Percentiles rank a stretch among this genome's conserved stretches.
These are phyloP conservation scores for Enteromius fasciolatus DNA, from an alignment of 2,797 vertebrate genomes.

Conservation along the genomic window DNA sequence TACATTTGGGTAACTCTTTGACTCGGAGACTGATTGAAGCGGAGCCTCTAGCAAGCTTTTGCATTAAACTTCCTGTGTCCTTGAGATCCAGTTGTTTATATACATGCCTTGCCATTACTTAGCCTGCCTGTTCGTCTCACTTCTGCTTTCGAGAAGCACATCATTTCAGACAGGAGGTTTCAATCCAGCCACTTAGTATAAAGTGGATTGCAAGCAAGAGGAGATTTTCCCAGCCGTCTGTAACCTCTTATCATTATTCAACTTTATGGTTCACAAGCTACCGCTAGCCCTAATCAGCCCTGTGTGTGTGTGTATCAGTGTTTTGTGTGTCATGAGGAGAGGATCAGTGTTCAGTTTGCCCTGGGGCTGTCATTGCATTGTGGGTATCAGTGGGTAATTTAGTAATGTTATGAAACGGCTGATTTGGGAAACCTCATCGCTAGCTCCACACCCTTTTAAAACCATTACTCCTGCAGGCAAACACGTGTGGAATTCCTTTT, in stretches of 20 bases:
- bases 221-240: constrained; percentile 30
- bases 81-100: constrained; percentile 39
- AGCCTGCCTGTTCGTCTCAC: constrained; percentile 8
- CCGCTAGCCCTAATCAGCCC: constrained; percentile 16
- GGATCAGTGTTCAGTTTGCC: constrained; percentile 7
- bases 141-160: constrained; percentile 16
- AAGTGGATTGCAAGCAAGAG: constrained; percentile 18
- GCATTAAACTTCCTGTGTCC: constrained; percentile 45
- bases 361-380: constrained; percentile 29
- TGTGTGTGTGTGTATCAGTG: constrained; percentile 37
- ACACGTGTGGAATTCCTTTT: constrained; percentile 59
- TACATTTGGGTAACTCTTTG: constrained; percentile 6
- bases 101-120: constrained; percentile 16
- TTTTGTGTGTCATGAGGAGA: constrained; percentile 19
- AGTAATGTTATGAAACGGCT: constrained; percentile 48
- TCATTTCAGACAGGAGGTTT: constrained; percentile 39
- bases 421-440: constrained; percentile 53
- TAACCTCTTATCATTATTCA: constrained; percentile 42
- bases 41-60: constrained; percentile 47
- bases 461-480: constrained; percentile 63
- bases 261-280: constrained; percentile 31
- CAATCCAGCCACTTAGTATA: constrained; percentile 39
- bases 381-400: constrained; percentile 39
- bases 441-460: constrained; percentile 57
- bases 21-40: constrained; percentile 6